These are phyloP conservation scores for Lagenorhynchus albirostris DNA, from an alignment of 2,113 vertebrate species.

Conservation along the genomic window DNA sequence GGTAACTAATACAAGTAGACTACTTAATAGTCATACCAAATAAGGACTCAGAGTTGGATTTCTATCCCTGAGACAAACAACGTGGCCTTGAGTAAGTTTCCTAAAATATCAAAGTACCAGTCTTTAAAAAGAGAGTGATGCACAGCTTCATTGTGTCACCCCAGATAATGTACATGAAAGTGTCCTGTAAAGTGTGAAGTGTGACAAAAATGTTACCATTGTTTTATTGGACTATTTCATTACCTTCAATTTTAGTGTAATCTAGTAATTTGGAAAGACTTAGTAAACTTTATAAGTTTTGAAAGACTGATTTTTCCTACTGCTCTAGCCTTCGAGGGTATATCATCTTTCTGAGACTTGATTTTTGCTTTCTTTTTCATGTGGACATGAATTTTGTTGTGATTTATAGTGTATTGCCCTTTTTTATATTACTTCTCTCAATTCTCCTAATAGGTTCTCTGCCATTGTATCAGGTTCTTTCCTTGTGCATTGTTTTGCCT, in stretches of 20 bases:
- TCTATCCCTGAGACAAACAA: not conserved
- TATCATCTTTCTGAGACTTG: not conserved
- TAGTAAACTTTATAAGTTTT: not conserved
- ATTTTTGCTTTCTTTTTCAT: slow-evolving; percentile 27
- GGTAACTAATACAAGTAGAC: not conserved
- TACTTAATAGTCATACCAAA: not conserved
- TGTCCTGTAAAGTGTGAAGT: not conserved
- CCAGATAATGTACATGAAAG: not conserved
- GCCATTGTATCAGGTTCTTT: not conserved
- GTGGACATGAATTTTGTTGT: not conserved
- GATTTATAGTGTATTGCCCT: not conserved
- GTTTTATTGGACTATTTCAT: not conserved
- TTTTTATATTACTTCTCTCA: not conserved
- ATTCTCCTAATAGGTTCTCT: not conserved
- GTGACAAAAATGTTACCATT: not conserved
- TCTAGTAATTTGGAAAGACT: not conserved
- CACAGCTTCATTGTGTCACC: not conserved
- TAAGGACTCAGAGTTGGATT: slow-evolving; percentile 1
- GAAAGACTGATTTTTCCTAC: not conserved
- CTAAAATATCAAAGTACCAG: not conserved
- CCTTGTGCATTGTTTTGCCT: not conserved
- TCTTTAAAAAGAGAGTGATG: not conserved
- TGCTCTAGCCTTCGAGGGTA: not conserved
- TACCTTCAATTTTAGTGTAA: not conserved
- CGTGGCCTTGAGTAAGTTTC: not conserved